phyloP scores from a whole-genome alignment of 2,888 invertebrate genomes.

The Apoda limacodes region DNA sequence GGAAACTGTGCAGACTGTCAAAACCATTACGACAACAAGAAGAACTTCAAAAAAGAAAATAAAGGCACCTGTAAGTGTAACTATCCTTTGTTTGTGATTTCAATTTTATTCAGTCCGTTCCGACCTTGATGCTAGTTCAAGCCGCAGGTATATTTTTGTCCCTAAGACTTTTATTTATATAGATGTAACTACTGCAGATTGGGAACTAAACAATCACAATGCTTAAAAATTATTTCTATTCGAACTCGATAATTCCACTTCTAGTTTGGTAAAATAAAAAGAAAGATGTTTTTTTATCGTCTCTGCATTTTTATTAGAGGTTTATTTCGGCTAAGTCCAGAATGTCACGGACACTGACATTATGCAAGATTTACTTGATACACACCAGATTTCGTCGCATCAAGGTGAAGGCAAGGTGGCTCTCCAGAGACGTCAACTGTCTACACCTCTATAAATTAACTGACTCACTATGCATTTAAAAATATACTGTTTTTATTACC shows the following conservation, averaged over 20 bases:
- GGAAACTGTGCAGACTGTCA: constrained; percentile 46
- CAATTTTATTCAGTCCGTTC: constrained; percentile 10
- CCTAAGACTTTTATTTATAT: constrained; percentile 31
- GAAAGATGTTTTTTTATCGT: too few relatives aligned
- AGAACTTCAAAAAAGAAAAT: constrained; percentile 40
- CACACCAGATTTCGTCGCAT: constrained; percentile 39
- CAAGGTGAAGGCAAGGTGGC: constrained; percentile 62
- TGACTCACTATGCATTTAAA: too few relatives aligned
- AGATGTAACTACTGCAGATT: too few relatives aligned
- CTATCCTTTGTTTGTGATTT: constrained; percentile 10
- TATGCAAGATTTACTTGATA: constrained; percentile 41
- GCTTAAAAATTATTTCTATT: too few relatives aligned
- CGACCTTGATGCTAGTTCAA: constrained; percentile 37
- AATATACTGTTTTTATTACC: too few relatives aligned
- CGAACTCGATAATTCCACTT: too few relatives aligned
- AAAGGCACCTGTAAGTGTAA: constrained; percentile 42
- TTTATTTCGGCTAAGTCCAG: constrained; percentile 50
- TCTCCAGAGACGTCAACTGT: constrained; percentile 34
- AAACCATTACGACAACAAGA: constrained; percentile 55
- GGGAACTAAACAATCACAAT: too few relatives aligned
- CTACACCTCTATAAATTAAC: constrained; percentile 47
- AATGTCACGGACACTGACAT: constrained; percentile 58
- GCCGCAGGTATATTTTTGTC: constrained; percentile 34
- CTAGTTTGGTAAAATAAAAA: too few relatives aligned
- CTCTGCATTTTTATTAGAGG: constrained; percentile 20